These are phyloP conservation scores for Drosophila varians DNA, from an alignment of 1,140 invertebrate genomes.

Conservation along the genomic window DNA sequence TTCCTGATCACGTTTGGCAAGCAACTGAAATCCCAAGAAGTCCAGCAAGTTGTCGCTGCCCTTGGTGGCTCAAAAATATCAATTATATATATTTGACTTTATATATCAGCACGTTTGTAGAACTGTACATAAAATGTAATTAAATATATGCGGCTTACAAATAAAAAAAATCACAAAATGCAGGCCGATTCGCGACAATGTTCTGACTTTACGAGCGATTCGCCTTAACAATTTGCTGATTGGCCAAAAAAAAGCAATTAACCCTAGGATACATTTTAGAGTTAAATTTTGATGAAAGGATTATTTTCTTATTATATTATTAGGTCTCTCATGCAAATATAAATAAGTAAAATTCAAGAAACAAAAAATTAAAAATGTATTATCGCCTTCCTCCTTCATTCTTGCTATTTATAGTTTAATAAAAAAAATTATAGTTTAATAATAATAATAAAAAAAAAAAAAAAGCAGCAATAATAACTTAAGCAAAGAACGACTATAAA, in stretches of 20 bases:
- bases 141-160: slow-evolving; percentile 43
- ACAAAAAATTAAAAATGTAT: too few relatives aligned
- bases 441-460: too few relatives aligned
- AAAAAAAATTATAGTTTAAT: too few relatives aligned
- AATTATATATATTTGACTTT: slow-evolving; percentile 6
- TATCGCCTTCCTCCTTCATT: too few relatives aligned
- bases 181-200: slow-evolving; percentile 5
- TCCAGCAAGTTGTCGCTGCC: slow-evolving; percentile 9
- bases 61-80: slow-evolving; percentile 1
- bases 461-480: too few relatives aligned
- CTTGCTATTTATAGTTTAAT: too few relatives aligned
- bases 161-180: slow-evolving; percentile 8
- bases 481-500: too few relatives aligned
- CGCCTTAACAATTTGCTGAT: slow-evolving; percentile 27
- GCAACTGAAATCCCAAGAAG: slow-evolving; percentile 10
- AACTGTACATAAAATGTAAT: slow-evolving; percentile 60
- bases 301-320: too few relatives aligned
- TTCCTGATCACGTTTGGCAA: slow-evolving; percentile 10
- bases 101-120: slow-evolving; percentile 16
- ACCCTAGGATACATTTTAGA: slow-evolving; percentile 4
- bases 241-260: slow-evolving; percentile 20
- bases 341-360: too few relatives aligned
- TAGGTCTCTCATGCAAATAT: too few relatives aligned
- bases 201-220: slow-evolving; percentile 8
- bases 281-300: background rate